Conservation (phyloP, 1,140 invertebrate species). For the Formica selysi region DNA sequence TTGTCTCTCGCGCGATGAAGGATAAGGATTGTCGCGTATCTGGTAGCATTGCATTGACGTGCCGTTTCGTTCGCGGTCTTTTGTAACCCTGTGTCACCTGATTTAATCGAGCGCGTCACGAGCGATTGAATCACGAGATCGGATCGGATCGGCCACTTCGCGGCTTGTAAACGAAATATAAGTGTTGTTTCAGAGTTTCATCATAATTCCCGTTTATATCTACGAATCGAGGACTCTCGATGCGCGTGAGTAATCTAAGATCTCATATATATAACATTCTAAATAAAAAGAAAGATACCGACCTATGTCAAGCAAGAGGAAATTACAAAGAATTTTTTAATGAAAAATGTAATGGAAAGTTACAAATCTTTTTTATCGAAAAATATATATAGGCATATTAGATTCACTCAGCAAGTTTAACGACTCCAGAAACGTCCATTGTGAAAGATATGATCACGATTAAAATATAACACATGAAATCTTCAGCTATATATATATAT, state of each 20-base stretch:
- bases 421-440: too few relatives aligned
- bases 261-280: background rate
- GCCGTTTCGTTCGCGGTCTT: constrained; percentile 53
- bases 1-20: background rate
- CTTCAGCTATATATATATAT: background rate
- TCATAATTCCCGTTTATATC: background rate
- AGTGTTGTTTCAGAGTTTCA: background rate
- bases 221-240: background rate
- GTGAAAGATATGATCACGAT: background rate
- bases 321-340: constrained; percentile 11
- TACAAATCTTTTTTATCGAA: background rate
- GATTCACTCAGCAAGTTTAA: background rate
- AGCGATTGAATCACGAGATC: constrained; percentile 10
- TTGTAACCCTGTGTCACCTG: constrained; percentile 41
- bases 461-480: background rate
- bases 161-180: background rate
- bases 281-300: background rate
- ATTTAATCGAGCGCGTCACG: constrained; percentile 33
- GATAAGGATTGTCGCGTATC: background rate
- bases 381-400: constrained; percentile 6
- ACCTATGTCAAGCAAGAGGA: background rate
- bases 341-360: background rate
- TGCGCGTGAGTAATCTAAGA: background rate
- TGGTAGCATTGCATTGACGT: constrained; percentile 51
- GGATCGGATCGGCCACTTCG: background rate